Evolutionary conservation across 2,888 invertebrate genomes (phyloP), one percentile per base, ranked within the genome.

Genomic region (Nephrotoma flavescens): DNA sequence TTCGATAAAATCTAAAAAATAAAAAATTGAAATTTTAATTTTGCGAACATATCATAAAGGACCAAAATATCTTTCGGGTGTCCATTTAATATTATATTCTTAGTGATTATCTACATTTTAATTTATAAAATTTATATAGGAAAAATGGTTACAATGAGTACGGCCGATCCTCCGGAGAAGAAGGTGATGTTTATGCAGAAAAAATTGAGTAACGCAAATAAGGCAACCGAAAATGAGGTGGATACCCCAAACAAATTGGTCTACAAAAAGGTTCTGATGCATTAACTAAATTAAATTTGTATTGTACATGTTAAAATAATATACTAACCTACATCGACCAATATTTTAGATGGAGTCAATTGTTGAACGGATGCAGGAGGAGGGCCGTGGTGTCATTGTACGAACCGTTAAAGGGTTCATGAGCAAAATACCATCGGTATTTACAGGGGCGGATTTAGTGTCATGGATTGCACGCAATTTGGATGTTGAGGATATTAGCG

Each of bases 391-490:
- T 0, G 98, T 99, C 1, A 97, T 98, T 1, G 99, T 99, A 19
- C 94, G 96, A 89, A 99, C 99, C 0, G 99, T 99, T 52, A 99
- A 99, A 93, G 98, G 97, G 89, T 99, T 99, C 92, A 97, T 99
- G 96, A 97, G 98, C 86, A 99, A 99, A 93, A 98, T 99, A 90
- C 99, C 99, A 52, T 99, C 99, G 87, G 99, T 95, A 84, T 95
- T 95, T 92, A 94, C 94, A 90, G 98, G 98, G 86, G 94, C 96
- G 44, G 99, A 99, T 92, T 93, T 99, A 88, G 95, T 99, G 85
- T 93, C 95, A 86, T 99, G 99, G 99, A 96, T 99, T 93, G 93
- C 96, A 90, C 96, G 97, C 89, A 96, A 98, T 90, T 94, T 99
- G 88, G 96, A 96, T 88, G 95, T 99, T 42, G 98, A 98, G 88